phyloP scores from a whole-genome alignment of 2,113 vertebrate species.

The Proteles cristata region DNA sequence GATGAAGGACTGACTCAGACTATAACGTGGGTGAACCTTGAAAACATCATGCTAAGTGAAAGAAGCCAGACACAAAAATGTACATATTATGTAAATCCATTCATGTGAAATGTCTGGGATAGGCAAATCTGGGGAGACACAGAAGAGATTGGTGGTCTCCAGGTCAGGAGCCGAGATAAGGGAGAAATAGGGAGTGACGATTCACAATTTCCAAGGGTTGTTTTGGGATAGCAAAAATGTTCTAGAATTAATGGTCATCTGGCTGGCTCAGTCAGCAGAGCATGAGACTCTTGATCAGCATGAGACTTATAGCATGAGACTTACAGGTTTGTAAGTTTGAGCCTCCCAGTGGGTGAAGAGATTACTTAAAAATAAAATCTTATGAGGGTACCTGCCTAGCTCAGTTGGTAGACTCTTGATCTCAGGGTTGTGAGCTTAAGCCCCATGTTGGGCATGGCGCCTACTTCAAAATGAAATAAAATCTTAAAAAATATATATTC shows the following conservation, averaged over 20 bases:
- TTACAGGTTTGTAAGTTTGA: too few species aligned
- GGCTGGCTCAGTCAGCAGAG: too few species aligned
- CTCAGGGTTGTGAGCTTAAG: too few species aligned
- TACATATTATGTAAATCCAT: background rate
- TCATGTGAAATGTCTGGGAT: background rate
- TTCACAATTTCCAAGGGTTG: background rate
- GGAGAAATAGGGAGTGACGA: background rate
- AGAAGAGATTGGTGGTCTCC: background rate
- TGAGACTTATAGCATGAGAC: too few species aligned
- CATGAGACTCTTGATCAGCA: too few species aligned
- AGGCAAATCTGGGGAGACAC: background rate
- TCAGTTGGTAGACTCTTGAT: too few species aligned
- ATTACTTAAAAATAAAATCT: too few species aligned
- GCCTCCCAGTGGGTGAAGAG: too few species aligned
- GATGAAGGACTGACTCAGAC: background rate
- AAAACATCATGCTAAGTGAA: background rate
- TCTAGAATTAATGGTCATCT: background rate
- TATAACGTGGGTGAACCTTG: background rate
- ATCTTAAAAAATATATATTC: too few species aligned
- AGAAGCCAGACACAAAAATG: background rate
- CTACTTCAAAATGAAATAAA: too few species aligned
- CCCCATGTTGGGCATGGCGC: too few species aligned
- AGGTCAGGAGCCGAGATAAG: background rate
- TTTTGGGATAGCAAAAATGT: background rate
- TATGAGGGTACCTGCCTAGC: too few species aligned